A percentile compares a stretch with the other conserved stretches of the same genome.
Conservation (phyloP, 2,888 invertebrate genomes). For the Caenorhabditis zanzibari region DNA sequence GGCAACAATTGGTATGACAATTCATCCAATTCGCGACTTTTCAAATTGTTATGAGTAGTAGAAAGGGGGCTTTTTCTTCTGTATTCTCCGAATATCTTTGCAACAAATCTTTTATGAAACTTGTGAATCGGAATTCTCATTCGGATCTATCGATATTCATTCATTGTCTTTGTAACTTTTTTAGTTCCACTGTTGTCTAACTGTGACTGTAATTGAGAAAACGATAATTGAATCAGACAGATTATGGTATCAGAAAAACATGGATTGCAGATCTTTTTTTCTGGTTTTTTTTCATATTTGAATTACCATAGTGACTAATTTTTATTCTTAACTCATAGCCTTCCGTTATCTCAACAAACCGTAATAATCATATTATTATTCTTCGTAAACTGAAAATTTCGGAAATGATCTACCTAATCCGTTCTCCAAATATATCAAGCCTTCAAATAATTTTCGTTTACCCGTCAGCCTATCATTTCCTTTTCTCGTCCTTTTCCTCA, state of each 20-base stretch:
- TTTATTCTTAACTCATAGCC: too few relatives aligned
- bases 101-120: slow-evolving; percentile 26
- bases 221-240: not conserved
- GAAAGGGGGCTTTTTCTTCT: not conserved
- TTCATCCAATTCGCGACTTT: slow-evolving; percentile 65
- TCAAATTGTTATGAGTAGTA: slow-evolving; percentile 62
- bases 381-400: slow-evolving; percentile 12
- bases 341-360: too few relatives aligned
- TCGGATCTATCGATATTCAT: not conserved
- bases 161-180: slow-evolving; percentile 32
- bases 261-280: not conserved
- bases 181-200: slow-evolving; percentile 5
- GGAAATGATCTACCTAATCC: slow-evolving; percentile 38
- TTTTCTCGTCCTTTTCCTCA: slow-evolving; percentile 18
- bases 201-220: not conserved
- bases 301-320: too few relatives aligned
- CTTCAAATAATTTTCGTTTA: slow-evolving; percentile 9
- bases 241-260: not conserved
- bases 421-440: slow-evolving; percentile 49
- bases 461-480: slow-evolving; percentile 35
- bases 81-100: slow-evolving; percentile 16
- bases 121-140: slow-evolving; percentile 32
- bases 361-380: slow-evolving; percentile 11
- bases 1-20: slow-evolving; percentile 24
- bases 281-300: too few relatives aligned